Evolutionary conservation across 2,888 invertebrate genomes (phyloP), one percentile per base, ranked within the genome.

Genomic region (Caenorhabditis angaria): DNA sequence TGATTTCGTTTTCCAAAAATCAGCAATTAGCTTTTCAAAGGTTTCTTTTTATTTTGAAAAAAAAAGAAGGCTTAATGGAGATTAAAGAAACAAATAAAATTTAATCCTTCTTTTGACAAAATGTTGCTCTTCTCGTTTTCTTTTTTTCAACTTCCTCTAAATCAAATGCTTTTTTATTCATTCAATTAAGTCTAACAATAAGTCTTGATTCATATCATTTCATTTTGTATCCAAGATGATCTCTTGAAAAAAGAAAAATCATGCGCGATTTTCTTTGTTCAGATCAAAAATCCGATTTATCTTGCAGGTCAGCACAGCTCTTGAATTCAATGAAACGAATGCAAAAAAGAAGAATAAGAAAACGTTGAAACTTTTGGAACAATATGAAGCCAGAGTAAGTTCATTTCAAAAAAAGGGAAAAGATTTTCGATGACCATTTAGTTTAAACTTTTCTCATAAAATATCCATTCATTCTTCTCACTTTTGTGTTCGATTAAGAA

Each of bases 281-380:
- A 48, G n/a, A 48, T 4, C 10, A 48, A 48, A 48, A 14, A 48
- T 18, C 4, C n/a, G 48, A 20, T 28, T 27, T 50, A 18, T 48
- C 35, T 65, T 20, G n/a, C 51, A 69, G 66, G 56, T 67, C 20
- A 61, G 65, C 25, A 77, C 74, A 10, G 41, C 24, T 41, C 53
- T 77, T 4, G 72, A 71, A 25, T 78, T 75, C 66, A 77, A 68
- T 22, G 72, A 61, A 27, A 25, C 51, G 18, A 79, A 67, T 48
- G 77, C 74, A 2, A 72, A 61, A 53, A 66, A 29, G 27, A 61
- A 67, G 54, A 77, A 75, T 60, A 74, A 75, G 47, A 66, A 72
- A 47, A 55, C 65, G 18, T 51, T 35, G 1, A 69, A 75, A 41
- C 12, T 72, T 0, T 10, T 73, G 55, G 66, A 68, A 12, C 69